Evolutionary conservation across 2,113 vertebrate genomes (phyloP), one percentile per base, ranked within the genome.

Genomic region (Oryzias woworae): DNA sequence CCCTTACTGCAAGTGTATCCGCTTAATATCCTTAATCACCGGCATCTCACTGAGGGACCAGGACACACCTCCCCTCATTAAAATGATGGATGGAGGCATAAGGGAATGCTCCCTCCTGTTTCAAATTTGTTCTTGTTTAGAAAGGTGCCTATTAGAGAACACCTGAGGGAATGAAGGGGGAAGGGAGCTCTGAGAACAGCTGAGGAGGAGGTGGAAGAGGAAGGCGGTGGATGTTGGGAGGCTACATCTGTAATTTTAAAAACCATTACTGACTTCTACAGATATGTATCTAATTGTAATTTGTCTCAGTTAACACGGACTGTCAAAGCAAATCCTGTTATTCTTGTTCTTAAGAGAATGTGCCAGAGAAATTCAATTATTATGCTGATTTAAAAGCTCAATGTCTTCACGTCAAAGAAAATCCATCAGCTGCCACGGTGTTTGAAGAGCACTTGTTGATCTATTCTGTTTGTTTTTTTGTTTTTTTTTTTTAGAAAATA

Each of bases 21-120:
- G 84, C 85, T 86, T 92, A 92, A 91, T 90, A 83, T 89, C 83
- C 90, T 88, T 93, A 93, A 94, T 94, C 90, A 92, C 92, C 93
- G 87, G 89, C 88, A 91, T 88, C 92, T 93, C 91, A 88, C 93
- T 91, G 93, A 91, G 73, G 73, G 70, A 70, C 75, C 67, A 58
- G 66, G 92, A 92, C 92, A 90, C 85, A 84, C 85, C 87, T 86
- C 86, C 87, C 79, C 89, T 96, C 92, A 94, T 95, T 97, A 94
- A 73, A 85, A 90, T 95, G 95, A 96, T 93, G 92, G 93, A 95
- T 96, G 90, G 87, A 87, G 70, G 77, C 74, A 77, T 62, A 73
- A 68, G 85, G 73, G 69, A 83, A 70, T 63, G 84, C 74, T 81
- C 58, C 80, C 68, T 58, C 42, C 75, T 80, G 68, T 78, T 89